A percentile compares a stretch with the other conserved stretches of the same genome.
Conservation (phyloP, 2,888 invertebrate species). For the Drosophila anomelani region DNA sequence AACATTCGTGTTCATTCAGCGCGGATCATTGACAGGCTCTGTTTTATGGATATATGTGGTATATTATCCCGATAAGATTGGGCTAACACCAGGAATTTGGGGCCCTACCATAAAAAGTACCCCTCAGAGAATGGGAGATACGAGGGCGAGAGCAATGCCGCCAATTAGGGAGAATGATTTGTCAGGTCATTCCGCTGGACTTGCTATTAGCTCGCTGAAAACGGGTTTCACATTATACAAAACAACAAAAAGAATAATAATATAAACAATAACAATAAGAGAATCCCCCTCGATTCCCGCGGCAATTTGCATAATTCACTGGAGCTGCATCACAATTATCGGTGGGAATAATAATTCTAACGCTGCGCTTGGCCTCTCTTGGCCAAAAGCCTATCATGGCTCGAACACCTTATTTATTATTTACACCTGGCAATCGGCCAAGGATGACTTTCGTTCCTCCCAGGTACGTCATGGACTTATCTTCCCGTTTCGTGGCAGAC, state of each 20-base stretch:
- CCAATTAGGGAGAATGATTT: conserved; percentile 14
- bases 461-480: conserved; percentile 24
- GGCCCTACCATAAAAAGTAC: not conserved
- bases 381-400: not conserved
- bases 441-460: conserved; percentile 31
- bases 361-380: not conserved
- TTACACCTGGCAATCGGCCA: conserved; percentile 22
- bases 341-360: not conserved
- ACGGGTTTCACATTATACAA: conserved; percentile 9
- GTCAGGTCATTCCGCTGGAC: conserved; percentile 6
- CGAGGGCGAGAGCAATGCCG: not conserved
- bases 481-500: conserved; percentile 5
- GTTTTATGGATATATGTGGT: conserved; percentile 28
- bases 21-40: conserved; percentile 24
- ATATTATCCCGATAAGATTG: conserved; percentile 25
- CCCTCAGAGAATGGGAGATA: not conserved
- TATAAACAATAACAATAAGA: not conserved
- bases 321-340: not conserved
- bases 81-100: conserved; percentile 6
- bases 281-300: not conserved
- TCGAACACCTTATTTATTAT: not conserved
- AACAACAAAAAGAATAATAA: not conserved
- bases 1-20: conserved; percentile 20
- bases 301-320: conserved; percentile 24
- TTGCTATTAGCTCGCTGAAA: conserved; percentile 1